Evolutionary conservation across 2,888 invertebrate genomes (phyloP), one percentile per base, ranked within the genome.

Genomic region (Smittia aterrima): DNA sequence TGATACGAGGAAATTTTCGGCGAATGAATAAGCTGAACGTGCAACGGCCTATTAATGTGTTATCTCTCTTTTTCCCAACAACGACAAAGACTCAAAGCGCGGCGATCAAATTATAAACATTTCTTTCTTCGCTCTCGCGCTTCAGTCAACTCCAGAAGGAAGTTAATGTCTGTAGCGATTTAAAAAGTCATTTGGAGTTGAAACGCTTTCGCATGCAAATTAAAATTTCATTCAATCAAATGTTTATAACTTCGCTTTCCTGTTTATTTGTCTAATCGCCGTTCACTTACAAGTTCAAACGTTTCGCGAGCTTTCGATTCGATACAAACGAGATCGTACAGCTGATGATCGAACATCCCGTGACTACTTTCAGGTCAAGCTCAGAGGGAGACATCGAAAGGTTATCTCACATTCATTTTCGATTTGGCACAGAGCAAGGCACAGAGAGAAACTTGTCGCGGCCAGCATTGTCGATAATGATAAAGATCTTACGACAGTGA

Each of bases 231-330:
- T 66, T 66, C 47, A 47, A 3, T 32, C 32, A 32, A 66, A 18
- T 67, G 24, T 67, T 70, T 70, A 70, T 70, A 47, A 22, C 20
- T 40, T 41, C 11, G 27, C 47, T 47, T 70, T 70, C 70, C 53
- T 70, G 70, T 70, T 70, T 70, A 70, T 70, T 53, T 41, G 20
- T 70, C 22, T 53, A 70, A 40, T 70, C 20, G 7, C 1, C 40
- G 7, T 18, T 18, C 38, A 16, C 13, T 25, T n/a, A 1, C 25
- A 58, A 66, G 66, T 38, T 66, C 66, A 18, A 47, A 16, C n/a
- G 47, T 47, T 6, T 47, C 3, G 4, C 3, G 32, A 32, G 32
- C 32, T 32, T 32, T 32, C 32, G 32, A 9, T 9, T 3, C 32
- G 32, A 32, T 3, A 32, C 32, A 32, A 32, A 32, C 32, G 32